A percentile compares a stretch with the other conserved stretches of the same genome.
Conservation (phyloP, 2,113 vertebrate species). For the Melozone crissalis region DNA sequence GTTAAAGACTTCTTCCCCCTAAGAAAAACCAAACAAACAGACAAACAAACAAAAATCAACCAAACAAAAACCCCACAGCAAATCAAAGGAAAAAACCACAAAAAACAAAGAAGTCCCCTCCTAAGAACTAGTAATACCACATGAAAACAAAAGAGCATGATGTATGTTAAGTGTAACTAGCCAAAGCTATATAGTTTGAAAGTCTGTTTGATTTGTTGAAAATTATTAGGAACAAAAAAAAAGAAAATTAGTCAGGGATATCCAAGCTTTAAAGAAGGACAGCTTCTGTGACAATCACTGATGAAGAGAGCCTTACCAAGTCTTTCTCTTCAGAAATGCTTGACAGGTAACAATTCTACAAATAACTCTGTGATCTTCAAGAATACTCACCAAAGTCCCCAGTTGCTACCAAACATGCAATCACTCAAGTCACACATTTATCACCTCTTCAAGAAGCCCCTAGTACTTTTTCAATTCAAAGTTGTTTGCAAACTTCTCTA, state of each 20-base stretch:
- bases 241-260: neutral
- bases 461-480: neutral
- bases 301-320: neutral
- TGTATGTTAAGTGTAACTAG: neutral
- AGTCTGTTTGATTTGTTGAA: neutral
- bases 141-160: neutral
- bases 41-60: accelerated
- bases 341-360: neutral
- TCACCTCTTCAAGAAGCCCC: neutral
- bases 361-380: neutral
- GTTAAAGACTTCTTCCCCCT: neutral
- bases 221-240: neutral
- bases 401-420: accelerated
- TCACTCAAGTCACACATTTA: neutral
- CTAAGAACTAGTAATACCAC: neutral
- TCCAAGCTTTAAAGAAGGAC: neutral
- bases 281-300: neutral
- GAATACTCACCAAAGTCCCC: neutral
- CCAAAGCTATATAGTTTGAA: neutral
- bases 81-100: accelerated
- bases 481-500: neutral
- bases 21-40: neutral
- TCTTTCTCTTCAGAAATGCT: neutral
- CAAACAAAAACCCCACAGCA: neutral
- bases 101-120: accelerated